phyloP scores from a whole-genome alignment of 2,888 invertebrate species.

The Gisinianus flammeolus region DNA sequence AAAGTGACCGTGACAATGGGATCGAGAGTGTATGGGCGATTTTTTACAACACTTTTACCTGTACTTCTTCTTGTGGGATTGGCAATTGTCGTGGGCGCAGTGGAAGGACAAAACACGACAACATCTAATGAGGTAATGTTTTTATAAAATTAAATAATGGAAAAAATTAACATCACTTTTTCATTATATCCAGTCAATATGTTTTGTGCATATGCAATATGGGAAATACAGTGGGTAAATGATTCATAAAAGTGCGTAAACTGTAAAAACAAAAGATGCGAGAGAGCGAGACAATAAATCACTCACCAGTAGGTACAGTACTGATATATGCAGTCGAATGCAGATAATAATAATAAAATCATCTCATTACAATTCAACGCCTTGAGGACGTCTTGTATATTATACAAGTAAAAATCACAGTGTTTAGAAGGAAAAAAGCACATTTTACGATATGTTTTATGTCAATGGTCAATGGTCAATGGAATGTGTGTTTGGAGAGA shows the following conservation, averaged over 20 bases:
- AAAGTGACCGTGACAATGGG: constrained; percentile 16
- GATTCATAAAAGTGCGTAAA: constrained; percentile 9
- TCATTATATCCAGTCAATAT: not conserved
- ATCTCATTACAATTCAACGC: not conserved
- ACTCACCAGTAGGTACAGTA: not conserved
- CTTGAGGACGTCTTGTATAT: not conserved
- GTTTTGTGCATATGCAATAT: too few species aligned
- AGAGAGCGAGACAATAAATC: not conserved
- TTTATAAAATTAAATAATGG: not conserved
- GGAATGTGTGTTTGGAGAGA: too few species aligned
- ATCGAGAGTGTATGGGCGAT: not conserved
- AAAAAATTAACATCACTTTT: not conserved
- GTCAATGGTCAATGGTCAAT: too few species aligned
- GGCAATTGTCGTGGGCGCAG: not conserved
- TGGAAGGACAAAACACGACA: constrained; percentile 8
- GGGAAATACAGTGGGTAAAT: too few species aligned
- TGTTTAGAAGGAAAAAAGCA: too few species aligned
- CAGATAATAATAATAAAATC: not conserved
- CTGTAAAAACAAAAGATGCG: too few species aligned
- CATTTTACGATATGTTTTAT: too few species aligned
- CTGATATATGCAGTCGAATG: not conserved
- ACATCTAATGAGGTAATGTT: constrained; percentile 3
- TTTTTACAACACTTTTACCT: constrained; percentile 6
- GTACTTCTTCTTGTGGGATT: not conserved
- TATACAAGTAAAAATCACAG: too few species aligned